phyloP scores from a whole-genome alignment of 2,113 vertebrate genomes.

The Cephalopholis sonnerati region DNA sequence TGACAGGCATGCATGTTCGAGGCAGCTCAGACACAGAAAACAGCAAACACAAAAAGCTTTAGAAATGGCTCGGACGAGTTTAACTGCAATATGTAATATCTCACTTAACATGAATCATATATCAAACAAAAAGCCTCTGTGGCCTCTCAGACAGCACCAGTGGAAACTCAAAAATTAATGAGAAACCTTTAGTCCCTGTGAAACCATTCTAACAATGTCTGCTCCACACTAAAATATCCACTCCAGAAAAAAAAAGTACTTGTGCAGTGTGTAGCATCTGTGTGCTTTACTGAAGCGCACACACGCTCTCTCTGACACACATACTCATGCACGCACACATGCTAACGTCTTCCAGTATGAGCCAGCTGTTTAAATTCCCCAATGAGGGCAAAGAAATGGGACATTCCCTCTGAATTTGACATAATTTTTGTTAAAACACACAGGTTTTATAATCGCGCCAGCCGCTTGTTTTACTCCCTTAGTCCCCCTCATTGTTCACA shows the following conservation, averaged over 20 bases:
- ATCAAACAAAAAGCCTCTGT: slow-evolving; percentile 70
- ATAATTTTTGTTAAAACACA: slow-evolving; percentile 37
- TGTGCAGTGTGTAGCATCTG: slow-evolving; percentile 60
- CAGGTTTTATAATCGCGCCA: slow-evolving; percentile 36
- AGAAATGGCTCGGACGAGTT: slow-evolving; percentile 24
- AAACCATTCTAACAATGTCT: slow-evolving; percentile 45
- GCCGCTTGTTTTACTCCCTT: slow-evolving; percentile 37
- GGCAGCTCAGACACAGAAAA: slow-evolving; percentile 17
- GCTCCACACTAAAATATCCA: slow-evolving; percentile 54
- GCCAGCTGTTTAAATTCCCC: slow-evolving; percentile 64
- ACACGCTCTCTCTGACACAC: neutral
- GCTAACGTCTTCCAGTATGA: slow-evolving; percentile 30
- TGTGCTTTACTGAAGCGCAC: slow-evolving; percentile 28
- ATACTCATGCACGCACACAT: neutral
- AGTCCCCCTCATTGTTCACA: slow-evolving; percentile 39
- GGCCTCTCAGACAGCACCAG: slow-evolving; percentile 38
- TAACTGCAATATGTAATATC: slow-evolving; percentile 54
- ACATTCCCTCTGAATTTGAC: slow-evolving; percentile 46
- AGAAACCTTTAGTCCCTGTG: slow-evolving; percentile 57
- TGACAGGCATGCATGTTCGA: slow-evolving; percentile 40
- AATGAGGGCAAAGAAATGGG: slow-evolving; percentile 42
- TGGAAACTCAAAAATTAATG: slow-evolving; percentile 69
- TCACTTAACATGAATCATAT: slow-evolving; percentile 69
- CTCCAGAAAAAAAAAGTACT: slow-evolving; percentile 60
- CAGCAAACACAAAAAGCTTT: slow-evolving; percentile 40